Evolutionary conservation across 2,113 vertebrate genomes (phyloP).

Genomic region (Eptesicus fuscus): DNA sequence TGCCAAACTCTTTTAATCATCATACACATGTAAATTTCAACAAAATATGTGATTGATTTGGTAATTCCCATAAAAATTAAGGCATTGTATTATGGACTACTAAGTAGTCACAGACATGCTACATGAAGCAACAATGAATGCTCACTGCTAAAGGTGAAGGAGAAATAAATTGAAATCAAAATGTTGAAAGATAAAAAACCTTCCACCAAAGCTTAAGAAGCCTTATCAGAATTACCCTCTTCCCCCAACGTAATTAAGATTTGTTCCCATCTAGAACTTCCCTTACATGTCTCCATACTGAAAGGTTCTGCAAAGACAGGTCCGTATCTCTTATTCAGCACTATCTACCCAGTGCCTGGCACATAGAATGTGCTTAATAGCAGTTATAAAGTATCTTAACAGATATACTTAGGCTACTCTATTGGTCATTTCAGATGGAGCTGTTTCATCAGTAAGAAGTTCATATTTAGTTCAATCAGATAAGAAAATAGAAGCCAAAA

Average conservation of each 20-base stretch:
- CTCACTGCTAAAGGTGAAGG: not conserved
- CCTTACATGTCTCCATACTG: not conserved
- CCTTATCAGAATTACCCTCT: not conserved
- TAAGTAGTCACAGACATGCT: not conserved
- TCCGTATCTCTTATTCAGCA: not conserved
- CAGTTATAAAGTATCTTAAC: not conserved
- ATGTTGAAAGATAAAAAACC: constrained; percentile 40
- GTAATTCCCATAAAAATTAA: constrained; percentile 9
- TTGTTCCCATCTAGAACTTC: not conserved
- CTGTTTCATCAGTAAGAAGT: not conserved
- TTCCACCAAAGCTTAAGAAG: not conserved
- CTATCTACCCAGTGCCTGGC: not conserved
- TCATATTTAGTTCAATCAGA: constrained; percentile 54
- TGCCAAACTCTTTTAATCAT: not conserved
- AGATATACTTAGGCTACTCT: not conserved
- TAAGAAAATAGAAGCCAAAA: constrained; percentile 54
- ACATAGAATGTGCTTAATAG: not conserved
- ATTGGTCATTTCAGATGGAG: constrained; percentile 39
- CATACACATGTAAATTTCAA: not conserved
- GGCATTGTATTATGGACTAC: not conserved
- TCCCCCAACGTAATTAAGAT: not conserved
- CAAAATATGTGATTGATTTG: not conserved
- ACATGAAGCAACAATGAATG: not conserved
- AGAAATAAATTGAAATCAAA: not conserved
- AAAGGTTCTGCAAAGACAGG: not conserved